Evolutionary conservation across 1,140 invertebrate genomes (phyloP).

Genomic region (Acromyrmex echinatior): DNA sequence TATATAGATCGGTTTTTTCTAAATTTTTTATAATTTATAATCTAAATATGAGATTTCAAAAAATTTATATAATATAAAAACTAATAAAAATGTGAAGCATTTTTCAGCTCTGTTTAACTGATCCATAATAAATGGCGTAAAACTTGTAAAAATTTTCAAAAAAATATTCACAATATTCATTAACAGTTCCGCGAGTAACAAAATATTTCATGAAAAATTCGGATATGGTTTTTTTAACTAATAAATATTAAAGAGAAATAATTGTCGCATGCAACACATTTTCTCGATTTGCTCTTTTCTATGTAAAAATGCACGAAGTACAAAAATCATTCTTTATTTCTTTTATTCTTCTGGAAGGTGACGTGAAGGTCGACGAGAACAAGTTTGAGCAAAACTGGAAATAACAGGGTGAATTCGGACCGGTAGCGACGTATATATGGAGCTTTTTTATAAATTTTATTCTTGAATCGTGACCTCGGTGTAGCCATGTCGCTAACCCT

Average conservation of each 20-base stretch:
- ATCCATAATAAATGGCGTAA: background rate
- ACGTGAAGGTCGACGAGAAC: slow-evolving; percentile 69
- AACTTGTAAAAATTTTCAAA: background rate
- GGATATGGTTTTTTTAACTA: background rate
- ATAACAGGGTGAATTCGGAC: slow-evolving; percentile 50
- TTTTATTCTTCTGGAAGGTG: slow-evolving; percentile 47
- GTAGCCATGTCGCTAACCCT: background rate
- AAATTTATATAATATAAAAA: background rate
- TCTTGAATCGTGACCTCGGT: background rate
- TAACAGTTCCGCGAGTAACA: background rate
- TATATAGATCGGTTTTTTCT: background rate
- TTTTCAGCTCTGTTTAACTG: background rate
- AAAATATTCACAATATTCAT: background rate
- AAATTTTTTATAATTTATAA: background rate
- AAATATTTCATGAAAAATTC: slow-evolving; percentile 18
- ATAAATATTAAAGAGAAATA: background rate
- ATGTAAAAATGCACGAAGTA: background rate
- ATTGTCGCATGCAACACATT: background rate
- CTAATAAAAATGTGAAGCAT: background rate
- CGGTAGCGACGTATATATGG: background rate
- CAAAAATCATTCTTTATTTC: background rate
- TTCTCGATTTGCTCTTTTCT: background rate
- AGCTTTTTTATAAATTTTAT: background rate
- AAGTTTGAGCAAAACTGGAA: slow-evolving; percentile 68
- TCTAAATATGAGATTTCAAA: background rate